phyloP scores from a whole-genome alignment of 2,113 vertebrate species.

The Myiozetetes cayanensis region DNA sequence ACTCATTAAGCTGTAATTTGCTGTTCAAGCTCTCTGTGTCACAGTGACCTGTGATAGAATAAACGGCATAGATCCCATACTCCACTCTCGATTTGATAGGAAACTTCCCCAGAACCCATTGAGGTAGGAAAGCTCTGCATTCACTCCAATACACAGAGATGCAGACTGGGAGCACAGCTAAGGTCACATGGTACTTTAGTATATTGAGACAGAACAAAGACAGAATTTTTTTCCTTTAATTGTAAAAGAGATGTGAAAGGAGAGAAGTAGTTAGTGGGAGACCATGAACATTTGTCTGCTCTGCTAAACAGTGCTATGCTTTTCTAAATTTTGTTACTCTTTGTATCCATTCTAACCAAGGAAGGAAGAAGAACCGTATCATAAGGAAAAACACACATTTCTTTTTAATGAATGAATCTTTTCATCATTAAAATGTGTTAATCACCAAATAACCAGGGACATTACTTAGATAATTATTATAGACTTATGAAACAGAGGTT shows the following conservation, averaged over 20 bases:
- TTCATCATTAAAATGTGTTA: not conserved
- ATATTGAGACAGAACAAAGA: not conserved
- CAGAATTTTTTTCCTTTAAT: not conserved
- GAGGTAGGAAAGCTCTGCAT: not conserved
- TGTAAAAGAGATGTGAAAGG: not conserved
- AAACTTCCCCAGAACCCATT: not conserved
- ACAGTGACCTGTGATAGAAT: not conserved
- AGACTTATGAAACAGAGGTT: not conserved
- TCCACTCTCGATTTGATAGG: not conserved
- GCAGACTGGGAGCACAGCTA: not conserved
- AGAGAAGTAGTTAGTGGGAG: not conserved
- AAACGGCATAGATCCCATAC: not conserved
- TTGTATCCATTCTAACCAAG: not conserved
- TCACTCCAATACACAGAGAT: rapidly evolving
- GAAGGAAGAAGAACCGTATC: not conserved
- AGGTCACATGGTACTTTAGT: not conserved
- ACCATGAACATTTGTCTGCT: not conserved
- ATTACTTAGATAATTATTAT: constrained; percentile 14
- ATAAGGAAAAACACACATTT: not conserved
- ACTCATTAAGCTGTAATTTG: not conserved
- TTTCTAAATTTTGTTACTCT: not conserved
- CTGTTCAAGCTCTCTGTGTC: not conserved
- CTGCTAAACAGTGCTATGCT: not conserved
- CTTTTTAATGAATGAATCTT: not conserved
- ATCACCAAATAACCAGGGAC: not conserved